Evolutionary conservation across 2,113 vertebrate genomes (phyloP), one percentile per base, ranked within the genome.

Genomic region (Centropus bengalensis): DNA sequence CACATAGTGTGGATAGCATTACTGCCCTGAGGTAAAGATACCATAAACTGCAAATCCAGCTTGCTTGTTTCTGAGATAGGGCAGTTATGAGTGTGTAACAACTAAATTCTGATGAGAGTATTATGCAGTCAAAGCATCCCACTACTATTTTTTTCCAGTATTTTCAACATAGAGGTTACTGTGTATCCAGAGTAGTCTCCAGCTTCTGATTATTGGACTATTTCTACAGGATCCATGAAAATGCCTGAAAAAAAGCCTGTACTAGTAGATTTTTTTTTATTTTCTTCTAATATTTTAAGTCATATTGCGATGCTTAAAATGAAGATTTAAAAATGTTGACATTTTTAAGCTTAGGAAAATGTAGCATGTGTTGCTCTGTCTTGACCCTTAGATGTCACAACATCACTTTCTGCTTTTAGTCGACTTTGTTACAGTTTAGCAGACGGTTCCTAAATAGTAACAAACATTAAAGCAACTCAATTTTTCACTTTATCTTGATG

Each of bases 371-470:
- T 66, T 16, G 3, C 28, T 86, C 24, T 2, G 3, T 51, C 24
- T 58, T 88, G 79, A 78, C 69, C 70, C 23, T 83, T 91, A 93
- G 73, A 66, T 78, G 84, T 91, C 91, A 74, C 32, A 94, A 22
- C 40, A 49, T 30, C 24, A 22, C 33, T 27, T 91, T 84, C 26
- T 63, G 17, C 26, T 84, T 75, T 83, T 62, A 44, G 7, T 67
- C 12, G 4, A n/a, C 11, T 86, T 62, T 28, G 40, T 76, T 78
- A 8, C 5, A 22, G 33, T 89, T 92, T 23, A 76, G 49, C 20
- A 73, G 30, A 56, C 6, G 42, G 19, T 58, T 88, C 12, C 17
- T 55, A 66, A 75, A 64, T 44, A 81, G 67, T 33, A 92, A 80
- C 1, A 12, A 70, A 68, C 11, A 45, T 33, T 80, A 79, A 74